A percentile compares a stretch with the other conserved stretches of the same genome.
Conservation (phyloP, 1,140 invertebrate genomes). For the Tetragonula clypearis region DNA sequence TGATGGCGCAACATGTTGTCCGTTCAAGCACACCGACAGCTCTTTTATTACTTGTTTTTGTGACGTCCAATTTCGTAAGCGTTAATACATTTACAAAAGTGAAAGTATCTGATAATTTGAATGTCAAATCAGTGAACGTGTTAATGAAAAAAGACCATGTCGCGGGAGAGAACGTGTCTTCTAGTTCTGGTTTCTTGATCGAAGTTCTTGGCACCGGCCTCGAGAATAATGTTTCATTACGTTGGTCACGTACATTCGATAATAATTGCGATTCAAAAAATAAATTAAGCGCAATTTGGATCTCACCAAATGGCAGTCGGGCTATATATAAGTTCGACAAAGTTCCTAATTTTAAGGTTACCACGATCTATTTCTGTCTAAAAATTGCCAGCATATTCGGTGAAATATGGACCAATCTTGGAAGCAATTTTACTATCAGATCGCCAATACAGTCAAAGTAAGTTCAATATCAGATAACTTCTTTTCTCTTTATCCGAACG, state of each 20-base stretch:
- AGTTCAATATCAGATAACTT: slow-evolving; percentile 37
- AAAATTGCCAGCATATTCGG: slow-evolving; percentile 47
- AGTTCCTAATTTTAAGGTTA: slow-evolving; percentile 68
- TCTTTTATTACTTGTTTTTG: slow-evolving; percentile 72
- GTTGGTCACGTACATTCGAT: slow-evolving; percentile 62
- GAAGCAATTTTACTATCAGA: slow-evolving; percentile 64
- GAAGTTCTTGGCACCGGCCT: slow-evolving; percentile 64
- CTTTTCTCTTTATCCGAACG: background rate
- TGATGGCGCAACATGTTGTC: slow-evolving; percentile 79
- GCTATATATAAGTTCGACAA: slow-evolving; percentile 65
- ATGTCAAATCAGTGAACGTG: slow-evolving; percentile 55
- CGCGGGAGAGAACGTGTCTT: background rate
- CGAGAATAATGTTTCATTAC: slow-evolving; percentile 54
- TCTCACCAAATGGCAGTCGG: slow-evolving; percentile 34
- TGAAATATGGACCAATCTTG: slow-evolving; percentile 71
- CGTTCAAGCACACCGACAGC: slow-evolving; percentile 69
- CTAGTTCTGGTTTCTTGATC: slow-evolving; percentile 40
- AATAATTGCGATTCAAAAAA: slow-evolving; percentile 50
- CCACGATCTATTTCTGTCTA: slow-evolving; percentile 75
- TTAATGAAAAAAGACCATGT: slow-evolving; percentile 17
- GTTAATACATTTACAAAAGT: slow-evolving; percentile 45
- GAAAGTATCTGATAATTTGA: slow-evolving; percentile 33
- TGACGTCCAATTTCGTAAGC: slow-evolving; percentile 67
- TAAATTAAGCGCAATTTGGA: slow-evolving; percentile 54
- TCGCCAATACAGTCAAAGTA: slow-evolving; percentile 36